These are phyloP conservation scores for Drosophila sp. DNA, from an alignment of 1,140 invertebrate genomes.

Conservation along the genomic window DNA sequence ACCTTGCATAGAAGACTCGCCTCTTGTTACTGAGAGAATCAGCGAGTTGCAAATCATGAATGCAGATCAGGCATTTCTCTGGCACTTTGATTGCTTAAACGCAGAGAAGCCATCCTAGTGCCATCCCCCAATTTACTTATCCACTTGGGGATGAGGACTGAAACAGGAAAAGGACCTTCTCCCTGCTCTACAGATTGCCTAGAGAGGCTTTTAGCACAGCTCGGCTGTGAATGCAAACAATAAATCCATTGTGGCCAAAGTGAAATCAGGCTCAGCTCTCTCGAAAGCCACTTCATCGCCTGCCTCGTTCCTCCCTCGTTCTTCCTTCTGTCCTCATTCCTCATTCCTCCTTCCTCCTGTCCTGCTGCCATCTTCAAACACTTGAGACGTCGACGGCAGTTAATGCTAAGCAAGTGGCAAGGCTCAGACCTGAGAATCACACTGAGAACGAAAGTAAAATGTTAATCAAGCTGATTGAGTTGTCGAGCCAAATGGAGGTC, in stretches of 20 bases:
- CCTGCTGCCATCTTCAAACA: conserved; percentile 45
- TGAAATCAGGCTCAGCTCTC: conserved; percentile 74
- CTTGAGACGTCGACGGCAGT: conserved; percentile 72
- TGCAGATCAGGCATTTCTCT: conserved; percentile 7
- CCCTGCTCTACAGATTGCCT: conserved; percentile 4
- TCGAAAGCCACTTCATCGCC: conserved; percentile 51
- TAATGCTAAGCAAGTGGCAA: conserved; percentile 76
- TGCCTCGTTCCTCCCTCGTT: background rate
- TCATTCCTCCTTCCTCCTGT: background rate
- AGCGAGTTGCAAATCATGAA: background rate
- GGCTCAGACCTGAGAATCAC: conserved; percentile 30
- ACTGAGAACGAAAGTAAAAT: conserved; percentile 67
- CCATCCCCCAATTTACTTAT: background rate
- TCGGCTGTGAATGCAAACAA: conserved; percentile 64
- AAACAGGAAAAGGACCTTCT: conserved; percentile 3
- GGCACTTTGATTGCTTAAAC: conserved; percentile 55
- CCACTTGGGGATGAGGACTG: background rate
- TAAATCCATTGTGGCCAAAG: conserved; percentile 83
- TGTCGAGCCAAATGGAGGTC: conserved; percentile 68
- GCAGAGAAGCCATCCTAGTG: background rate
- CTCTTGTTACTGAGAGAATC: conserved; percentile 1
- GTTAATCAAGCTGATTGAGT: conserved; percentile 83
- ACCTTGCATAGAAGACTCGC: conserved; percentile 24
- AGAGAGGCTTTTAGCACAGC: conserved; percentile 72
- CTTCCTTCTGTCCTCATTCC: conserved; percentile 5